Conservation (phyloP, 2,888 invertebrate genomes). For the Pristionchus arcanus region DNA sequence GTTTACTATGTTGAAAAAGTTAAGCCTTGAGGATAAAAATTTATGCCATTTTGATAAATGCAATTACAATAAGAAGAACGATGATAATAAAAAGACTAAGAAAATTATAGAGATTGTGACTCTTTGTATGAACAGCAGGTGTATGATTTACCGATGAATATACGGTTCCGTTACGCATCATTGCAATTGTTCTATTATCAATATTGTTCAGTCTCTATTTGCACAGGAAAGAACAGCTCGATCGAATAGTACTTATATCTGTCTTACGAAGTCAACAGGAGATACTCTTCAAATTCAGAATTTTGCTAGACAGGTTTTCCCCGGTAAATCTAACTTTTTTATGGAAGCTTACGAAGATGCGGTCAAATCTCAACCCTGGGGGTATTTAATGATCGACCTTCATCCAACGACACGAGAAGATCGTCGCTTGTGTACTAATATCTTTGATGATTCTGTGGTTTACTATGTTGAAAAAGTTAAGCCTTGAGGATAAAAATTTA, state of each 20-base stretch:
- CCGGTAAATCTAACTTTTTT: too few species aligned
- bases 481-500: background rate
- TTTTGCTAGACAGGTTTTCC: too few species aligned
- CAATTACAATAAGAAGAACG: background rate
- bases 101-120: too few species aligned
- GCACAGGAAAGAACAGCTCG: background rate
- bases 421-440: too few species aligned
- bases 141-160: background rate
- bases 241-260: too few species aligned
- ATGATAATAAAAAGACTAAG: background rate
- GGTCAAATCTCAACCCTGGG: background rate
- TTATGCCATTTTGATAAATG: background rate
- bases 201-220: background rate
- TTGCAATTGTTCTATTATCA: conserved; percentile 41
- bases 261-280: too few species aligned
- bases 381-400: background rate
- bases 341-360: too few species aligned
- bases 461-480: background rate
- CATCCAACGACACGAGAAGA: background rate
- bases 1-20: background rate
- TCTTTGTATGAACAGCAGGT: background rate
- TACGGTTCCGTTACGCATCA: background rate
- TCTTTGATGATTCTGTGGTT: background rate
- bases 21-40: background rate
- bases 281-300: too few species aligned